Conservation (phyloP, 2,797 vertebrate species). For the Gambelia wislizenii region DNA sequence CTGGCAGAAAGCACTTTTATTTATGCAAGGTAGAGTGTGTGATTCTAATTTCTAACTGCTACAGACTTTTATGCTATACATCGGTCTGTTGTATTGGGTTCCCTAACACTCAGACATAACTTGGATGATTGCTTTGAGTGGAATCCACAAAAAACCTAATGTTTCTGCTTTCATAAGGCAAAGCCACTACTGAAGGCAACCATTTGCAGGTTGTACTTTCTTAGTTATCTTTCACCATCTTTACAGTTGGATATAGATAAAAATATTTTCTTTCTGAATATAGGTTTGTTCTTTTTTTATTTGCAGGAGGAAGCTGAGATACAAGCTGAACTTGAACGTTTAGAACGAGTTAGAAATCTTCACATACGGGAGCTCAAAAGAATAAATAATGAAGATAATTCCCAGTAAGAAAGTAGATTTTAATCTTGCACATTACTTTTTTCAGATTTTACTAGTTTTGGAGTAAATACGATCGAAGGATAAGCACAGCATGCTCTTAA, state of each 20-base stretch:
- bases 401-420: conserved; percentile 87
- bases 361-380: conserved; percentile 99
- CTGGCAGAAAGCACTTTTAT: not conserved
- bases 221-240: conserved; percentile 61
- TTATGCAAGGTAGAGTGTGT: not conserved
- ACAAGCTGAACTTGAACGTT: conserved; percentile 98
- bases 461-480: not conserved
- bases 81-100: not conserved
- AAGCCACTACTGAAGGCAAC: not conserved
- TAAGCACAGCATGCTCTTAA: not conserved
- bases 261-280: conserved; percentile 75
- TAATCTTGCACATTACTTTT: conserved; percentile 46
- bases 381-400: conserved; percentile 99
- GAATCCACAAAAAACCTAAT: not conserved
- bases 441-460: conserved; percentile 21
- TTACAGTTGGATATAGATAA: conserved; percentile 65
- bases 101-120: not conserved
- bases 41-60: not conserved
- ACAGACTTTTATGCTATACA: not conserved
- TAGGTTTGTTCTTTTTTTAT: conserved; percentile 78
- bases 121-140: not conserved
- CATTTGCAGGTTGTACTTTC: conserved; percentile 62
- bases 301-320: conserved; percentile 99
- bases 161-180: not conserved
- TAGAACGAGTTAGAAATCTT: conserved; percentile 99